A percentile compares a stretch with the other conserved stretches of the same genome.
These are phyloP conservation scores for Miltochrista miniata DNA, from an alignment of 2,888 invertebrate genomes.

Conservation along the genomic window DNA sequence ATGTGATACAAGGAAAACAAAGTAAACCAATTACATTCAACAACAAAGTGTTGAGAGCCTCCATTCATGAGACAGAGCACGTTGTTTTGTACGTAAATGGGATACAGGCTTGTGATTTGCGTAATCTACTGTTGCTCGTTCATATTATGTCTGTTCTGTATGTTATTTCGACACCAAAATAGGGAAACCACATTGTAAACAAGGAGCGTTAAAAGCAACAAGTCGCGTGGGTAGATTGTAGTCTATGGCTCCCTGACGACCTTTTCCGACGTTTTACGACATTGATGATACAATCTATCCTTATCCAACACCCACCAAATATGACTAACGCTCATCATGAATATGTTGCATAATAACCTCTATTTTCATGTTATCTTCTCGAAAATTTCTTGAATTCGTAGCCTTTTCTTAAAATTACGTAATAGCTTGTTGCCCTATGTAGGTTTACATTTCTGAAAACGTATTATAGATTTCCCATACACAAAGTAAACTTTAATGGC, in stretches of 20 bases:
- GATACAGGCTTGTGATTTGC: conserved; percentile 25
- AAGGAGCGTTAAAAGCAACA: conserved; percentile 63
- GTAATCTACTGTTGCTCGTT: conserved; percentile 46
- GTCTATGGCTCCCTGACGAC: conserved; percentile 47
- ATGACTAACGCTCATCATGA: conserved; percentile 22
- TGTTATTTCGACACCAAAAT: conserved; percentile 49
- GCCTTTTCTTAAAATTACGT: no score
- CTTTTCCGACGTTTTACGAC: conserved; percentile 57
- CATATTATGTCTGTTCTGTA: conserved; percentile 30
- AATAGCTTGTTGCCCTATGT: no score
- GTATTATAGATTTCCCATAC: conserved; percentile 1
- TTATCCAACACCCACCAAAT: conserved; percentile 41
- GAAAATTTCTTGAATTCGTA: no score
- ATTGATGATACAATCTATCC: conserved; percentile 48
- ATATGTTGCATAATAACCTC: conserved; percentile 32
- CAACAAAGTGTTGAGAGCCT: neutral
- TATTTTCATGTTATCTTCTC: conserved; percentile 13
- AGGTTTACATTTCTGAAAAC: no score
- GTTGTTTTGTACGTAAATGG: conserved; percentile 35
- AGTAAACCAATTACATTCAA: conserved; percentile 11
- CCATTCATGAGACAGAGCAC: conserved; percentile 16
- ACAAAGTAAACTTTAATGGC: conserved; percentile 16
- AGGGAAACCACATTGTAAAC: conserved; percentile 59
- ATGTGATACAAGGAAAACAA: no score
- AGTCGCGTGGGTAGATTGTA: conserved; percentile 53